Conservation (phyloP, 23 tunicate species). For the Styela plicata region DNA sequence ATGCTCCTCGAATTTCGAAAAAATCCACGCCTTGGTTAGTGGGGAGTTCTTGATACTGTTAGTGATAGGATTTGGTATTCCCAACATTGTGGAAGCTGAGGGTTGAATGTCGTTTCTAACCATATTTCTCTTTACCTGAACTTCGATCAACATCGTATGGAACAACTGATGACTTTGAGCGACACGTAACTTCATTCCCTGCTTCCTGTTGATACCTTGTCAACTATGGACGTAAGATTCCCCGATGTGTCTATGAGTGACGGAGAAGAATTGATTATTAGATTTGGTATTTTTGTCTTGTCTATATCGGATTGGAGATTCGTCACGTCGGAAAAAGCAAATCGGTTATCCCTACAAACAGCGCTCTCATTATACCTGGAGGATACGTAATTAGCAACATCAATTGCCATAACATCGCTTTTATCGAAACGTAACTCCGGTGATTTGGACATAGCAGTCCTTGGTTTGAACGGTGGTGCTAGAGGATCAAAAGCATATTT, state of each 20-base stretch:
- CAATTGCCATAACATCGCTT: neutral
- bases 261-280: too few relatives aligned
- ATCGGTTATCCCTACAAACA: neutral
- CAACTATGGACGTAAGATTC: too few relatives aligned
- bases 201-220: too few relatives aligned
- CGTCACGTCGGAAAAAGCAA: neutral
- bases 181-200: too few relatives aligned
- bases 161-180: too few relatives aligned
- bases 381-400: constrained; percentile 4
- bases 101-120: too few relatives aligned
- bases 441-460: neutral
- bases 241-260: too few relatives aligned
- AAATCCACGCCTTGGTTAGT: neutral
- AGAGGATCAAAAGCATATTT: constrained; percentile 3
- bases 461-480: constrained; percentile 9
- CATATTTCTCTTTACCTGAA: too few relatives aligned
- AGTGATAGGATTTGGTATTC: neutral
- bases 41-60: neutral
- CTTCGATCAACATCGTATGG: too few relatives aligned
- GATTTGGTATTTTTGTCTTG: neutral
- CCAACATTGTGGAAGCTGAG: neutral
- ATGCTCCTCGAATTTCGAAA: neutral
- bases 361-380: neutral
- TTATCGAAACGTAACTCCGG: neutral
- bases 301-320: neutral